Base-by-base conservation (phyloP, 2,797 vertebrate species). In the Uromys caudimaculatus region DNA sequence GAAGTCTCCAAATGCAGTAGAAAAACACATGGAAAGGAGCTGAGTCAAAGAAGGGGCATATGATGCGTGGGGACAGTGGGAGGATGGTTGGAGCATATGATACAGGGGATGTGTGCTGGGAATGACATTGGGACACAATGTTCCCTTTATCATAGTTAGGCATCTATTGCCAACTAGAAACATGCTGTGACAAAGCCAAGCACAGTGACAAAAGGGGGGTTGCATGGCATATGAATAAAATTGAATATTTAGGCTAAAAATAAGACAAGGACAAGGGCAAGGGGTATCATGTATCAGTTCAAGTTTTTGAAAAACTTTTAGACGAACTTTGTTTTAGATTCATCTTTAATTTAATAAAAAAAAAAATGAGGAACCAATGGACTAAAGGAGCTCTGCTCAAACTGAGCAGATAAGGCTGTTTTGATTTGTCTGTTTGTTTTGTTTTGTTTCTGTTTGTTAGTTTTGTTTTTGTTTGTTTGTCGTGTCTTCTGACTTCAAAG, bases 331-430 rank as follows among this genome's bases (percentile, higher is more conserved):
- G 52, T 78, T 93, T 92, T 47, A 75, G 2, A 47, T 52, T 69
- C 76, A 58, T 64, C 79, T 91, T 64, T 38, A 88, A 91, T 14
- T 81, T 47, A 89, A 58, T 62, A 56, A 83, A 58, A 88, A 58
- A 88, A n/a, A 90, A 83, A 62, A 94, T 89, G 89, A 89, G 60
- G n/a, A 95, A 88, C 19, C 23, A 69, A 35, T 54, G n/a, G 1
- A 16, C 67, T 2, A 4, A 75, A 11, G 24, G 23, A 88, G 44
- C 35, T 92, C n/a, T 32, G 62, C 79, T 77, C 60, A 90, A 10
- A 71, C 16, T 79, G 56, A 93, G 89, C 12, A 77, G 23, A 85
- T 38, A 84, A 92, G 56, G 2, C 90, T 24, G 12, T 14, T 67
- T 67, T 64, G 44, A 13, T 32, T 13, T 32, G 32, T 67, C 13